Percentiles rank a stretch among this genome's conserved stretches.
Evolutionary conservation across 2,888 invertebrate species (phyloP).

Genomic region (Ypsolopha scabrella): DNA sequence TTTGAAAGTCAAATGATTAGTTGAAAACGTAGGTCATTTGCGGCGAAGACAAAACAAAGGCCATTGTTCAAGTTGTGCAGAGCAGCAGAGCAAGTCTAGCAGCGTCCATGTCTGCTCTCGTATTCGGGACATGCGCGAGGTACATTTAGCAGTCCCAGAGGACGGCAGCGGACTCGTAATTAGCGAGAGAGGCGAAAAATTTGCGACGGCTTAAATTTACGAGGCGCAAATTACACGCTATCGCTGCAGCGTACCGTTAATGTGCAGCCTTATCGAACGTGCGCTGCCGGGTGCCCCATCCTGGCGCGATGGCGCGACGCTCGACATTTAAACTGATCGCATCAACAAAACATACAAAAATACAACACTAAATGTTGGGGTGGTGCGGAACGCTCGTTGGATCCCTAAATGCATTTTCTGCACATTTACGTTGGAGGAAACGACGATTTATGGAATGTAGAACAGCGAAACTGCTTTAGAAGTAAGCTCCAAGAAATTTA

Average conservation of each 20-base stretch:
- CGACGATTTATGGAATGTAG: constrained; percentile 6
- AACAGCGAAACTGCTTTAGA: constrained; percentile 2
- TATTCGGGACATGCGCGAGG: constrained; percentile 61
- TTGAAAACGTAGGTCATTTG: constrained; percentile 37
- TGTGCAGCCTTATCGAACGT: constrained; percentile 64
- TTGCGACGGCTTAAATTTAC: constrained; percentile 68
- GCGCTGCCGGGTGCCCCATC: constrained; percentile 23
- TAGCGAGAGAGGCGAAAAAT: constrained; percentile 67
- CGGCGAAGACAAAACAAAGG: constrained; percentile 55
- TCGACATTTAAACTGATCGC: constrained; percentile 38
- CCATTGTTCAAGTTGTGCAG: constrained; percentile 52
- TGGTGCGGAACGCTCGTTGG: constrained; percentile 14
- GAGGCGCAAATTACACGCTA: constrained; percentile 70
- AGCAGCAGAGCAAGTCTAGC: constrained; percentile 36
- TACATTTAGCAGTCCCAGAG: constrained; percentile 62
- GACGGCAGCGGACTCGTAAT: constrained; percentile 64
- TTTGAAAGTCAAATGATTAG: not conserved
- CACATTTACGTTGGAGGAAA: constrained; percentile 5
- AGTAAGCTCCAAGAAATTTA: constrained; percentile 1
- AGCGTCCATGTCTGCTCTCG: constrained; percentile 40
- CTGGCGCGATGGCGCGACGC: constrained; percentile 15
- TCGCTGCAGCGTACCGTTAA: constrained; percentile 60
- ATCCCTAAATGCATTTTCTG: constrained; percentile 6
- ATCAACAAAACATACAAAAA: constrained; percentile 36
- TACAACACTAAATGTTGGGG: constrained; percentile 19